These are phyloP conservation scores for Rhagophthalmus giganteus DNA, from an alignment of 2,888 invertebrate genomes.

Conservation along the genomic window DNA sequence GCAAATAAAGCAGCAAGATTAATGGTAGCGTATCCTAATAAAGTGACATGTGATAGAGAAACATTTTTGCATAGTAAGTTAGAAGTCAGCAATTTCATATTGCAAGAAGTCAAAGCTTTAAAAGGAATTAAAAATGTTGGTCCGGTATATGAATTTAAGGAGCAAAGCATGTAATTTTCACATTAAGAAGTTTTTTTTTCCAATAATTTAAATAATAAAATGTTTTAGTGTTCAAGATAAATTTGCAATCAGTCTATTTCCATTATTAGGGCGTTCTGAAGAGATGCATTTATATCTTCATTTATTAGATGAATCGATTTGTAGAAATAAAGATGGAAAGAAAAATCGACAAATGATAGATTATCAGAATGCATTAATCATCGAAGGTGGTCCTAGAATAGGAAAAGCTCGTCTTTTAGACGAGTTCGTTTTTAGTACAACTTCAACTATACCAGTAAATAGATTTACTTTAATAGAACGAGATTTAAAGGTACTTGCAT, in stretches of 20 bases:
- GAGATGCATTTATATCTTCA: conserved; percentile 43
- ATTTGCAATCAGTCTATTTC: conserved; percentile 41
- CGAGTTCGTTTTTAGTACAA: conserved; percentile 59
- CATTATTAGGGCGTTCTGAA: conserved; percentile 59
- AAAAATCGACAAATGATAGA: conserved; percentile 18
- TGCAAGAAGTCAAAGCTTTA: conserved; percentile 60
- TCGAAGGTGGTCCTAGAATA: conserved; percentile 61
- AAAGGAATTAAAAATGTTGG: conserved; percentile 67
- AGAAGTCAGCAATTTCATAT: conserved; percentile 62
- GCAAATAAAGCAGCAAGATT: conserved; percentile 74
- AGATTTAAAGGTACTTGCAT: conserved; percentile 54
- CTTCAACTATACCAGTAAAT: conserved; percentile 48
- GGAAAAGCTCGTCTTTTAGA: conserved; percentile 66
- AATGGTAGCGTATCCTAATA: conserved; percentile 64
- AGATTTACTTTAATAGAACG: conserved; percentile 48
- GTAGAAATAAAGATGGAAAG: conserved; percentile 9
- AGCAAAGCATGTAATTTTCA: conserved; percentile 42
- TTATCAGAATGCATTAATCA: conserved; percentile 39
- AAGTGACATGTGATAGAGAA: conserved; percentile 67
- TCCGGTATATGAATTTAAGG: conserved; percentile 65
- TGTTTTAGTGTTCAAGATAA: conserved; percentile 6
- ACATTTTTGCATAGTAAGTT: conserved; percentile 68
- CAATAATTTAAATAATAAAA: too few species aligned
- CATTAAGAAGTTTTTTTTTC: too few species aligned
- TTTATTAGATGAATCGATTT: conserved; percentile 33